Base-by-base conservation (phyloP, 2,888 invertebrate genomes). In the Lasioglossum malachurum region DNA sequence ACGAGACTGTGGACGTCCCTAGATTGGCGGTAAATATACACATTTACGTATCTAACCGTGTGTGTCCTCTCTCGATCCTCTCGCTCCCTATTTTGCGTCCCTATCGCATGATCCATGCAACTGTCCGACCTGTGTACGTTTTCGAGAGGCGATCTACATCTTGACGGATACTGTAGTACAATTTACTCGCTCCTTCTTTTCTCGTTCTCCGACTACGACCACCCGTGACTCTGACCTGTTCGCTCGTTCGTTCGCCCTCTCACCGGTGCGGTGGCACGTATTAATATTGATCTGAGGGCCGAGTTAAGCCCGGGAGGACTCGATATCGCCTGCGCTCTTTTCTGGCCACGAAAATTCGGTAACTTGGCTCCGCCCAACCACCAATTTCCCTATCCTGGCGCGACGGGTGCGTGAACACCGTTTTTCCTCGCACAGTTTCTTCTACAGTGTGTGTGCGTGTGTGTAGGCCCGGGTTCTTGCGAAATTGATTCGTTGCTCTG, bases 1-100 rank as follows among this genome's bases (percentile, higher is more conserved):
- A 79, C 82, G 44, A 83, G 81, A 83, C 75, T 75, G 84, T 89
- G 87, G 84, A 86, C 84, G 81, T 87, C 44, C 82, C 79, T 87
- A 87, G 79, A 88, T 78, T 89, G 88, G 89, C 88, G 87, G 92
- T 92, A 78, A 90, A 53, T 53, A 87, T 91, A 82, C 69, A 87
- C 85, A 83, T 83, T 80, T 82, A 46, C 46, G 46, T 46, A 88
- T 88, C 80, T 80, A 86, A 41, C 44, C 57, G 46, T 79, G 60
- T 75, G 75, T 84, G 14, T 35, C 31, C 14, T 44, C 31, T 60
- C 10, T 49, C 57, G 69, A 23, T 53, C 53, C 49, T 23, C 71
- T 79, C n/a, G 31, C 67, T 71, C 76, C 31, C 53, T 35, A n/a
- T n/a, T n/a, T n/a, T 16, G 35, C 14, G 12, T 49, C 60, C 71